These are phyloP conservation scores for Rosalia funebris DNA, from an alignment of 2,888 invertebrate species.

Conservation along the genomic window DNA sequence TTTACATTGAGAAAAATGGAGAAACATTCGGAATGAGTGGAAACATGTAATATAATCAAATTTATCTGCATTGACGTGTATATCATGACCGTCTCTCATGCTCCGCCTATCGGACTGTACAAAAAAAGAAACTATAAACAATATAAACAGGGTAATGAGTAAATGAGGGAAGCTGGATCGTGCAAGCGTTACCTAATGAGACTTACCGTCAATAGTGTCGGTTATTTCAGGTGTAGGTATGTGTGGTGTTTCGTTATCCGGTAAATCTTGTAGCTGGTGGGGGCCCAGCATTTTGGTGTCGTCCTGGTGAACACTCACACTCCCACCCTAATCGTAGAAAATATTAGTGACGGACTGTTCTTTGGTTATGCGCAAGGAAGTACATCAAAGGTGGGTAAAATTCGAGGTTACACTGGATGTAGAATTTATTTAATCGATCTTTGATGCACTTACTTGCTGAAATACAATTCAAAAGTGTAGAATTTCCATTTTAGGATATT, in stretches of 20 bases:
- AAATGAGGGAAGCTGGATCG: constrained; percentile 7
- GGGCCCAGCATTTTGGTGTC: constrained; percentile 72
- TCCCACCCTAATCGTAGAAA: constrained; percentile 58
- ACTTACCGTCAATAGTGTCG: constrained; percentile 82
- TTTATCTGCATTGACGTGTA: too few species aligned
- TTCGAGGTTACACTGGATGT: too few species aligned
- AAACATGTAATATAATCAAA: too few species aligned
- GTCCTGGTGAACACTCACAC: constrained; percentile 66
- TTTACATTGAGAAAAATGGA: too few species aligned
- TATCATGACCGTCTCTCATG: not conserved
- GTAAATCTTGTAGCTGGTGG: constrained; percentile 71
- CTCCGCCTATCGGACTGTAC: constrained; percentile 3
- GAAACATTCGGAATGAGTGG: too few species aligned
- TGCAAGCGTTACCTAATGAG: constrained; percentile 22
- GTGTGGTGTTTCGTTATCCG: constrained; percentile 70
- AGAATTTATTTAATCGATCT: too few species aligned
- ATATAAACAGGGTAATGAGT: constrained; percentile 11
- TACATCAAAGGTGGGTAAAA: too few species aligned
- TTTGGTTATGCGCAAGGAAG: too few species aligned
- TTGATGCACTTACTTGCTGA: too few species aligned
- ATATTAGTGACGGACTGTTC: too few species aligned
- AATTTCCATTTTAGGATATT: too few species aligned
- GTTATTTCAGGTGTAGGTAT: constrained; percentile 76
- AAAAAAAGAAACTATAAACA: constrained; percentile 21
- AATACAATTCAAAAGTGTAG: too few species aligned